phyloP scores from a whole-genome alignment of 1,140 invertebrate genomes.

The Heterodera carotae region DNA sequence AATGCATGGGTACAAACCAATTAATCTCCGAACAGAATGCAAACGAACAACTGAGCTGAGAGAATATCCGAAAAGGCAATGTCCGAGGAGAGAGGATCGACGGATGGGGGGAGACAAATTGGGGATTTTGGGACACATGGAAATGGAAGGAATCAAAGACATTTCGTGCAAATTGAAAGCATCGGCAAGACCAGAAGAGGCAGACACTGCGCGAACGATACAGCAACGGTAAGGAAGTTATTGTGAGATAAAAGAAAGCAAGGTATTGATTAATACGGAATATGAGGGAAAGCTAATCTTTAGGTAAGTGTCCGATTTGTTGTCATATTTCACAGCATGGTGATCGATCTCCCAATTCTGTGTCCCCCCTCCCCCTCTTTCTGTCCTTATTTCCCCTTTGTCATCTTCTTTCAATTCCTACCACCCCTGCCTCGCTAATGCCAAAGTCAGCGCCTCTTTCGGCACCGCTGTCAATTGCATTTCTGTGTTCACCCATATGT shows the following conservation, averaged over 20 bases:
- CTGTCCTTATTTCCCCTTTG: neutral
- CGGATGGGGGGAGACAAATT: neutral
- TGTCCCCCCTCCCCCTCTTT: neutral
- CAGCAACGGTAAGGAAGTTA: conserved; percentile 1
- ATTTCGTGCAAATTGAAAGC: neutral
- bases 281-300: too few species aligned
- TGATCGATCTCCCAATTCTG: too few species aligned
- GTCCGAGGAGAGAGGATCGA: neutral
- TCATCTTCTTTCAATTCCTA: neutral
- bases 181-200: neutral
- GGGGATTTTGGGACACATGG: neutral
- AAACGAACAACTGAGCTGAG: neutral
- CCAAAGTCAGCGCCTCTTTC: neutral
- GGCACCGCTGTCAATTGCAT: conserved; percentile 4
- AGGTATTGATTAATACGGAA: too few species aligned
- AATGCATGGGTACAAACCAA: too few species aligned
- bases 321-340: too few species aligned
- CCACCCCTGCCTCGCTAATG: neutral
- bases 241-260: too few species aligned
- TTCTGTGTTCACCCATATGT: too few species aligned
- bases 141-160: too few species aligned
- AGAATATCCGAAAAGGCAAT: neutral
- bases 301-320: too few species aligned
- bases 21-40: neutral
- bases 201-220: neutral